phyloP scores from a whole-genome alignment of 2,113 vertebrate species.

The Carassius carassius region DNA sequence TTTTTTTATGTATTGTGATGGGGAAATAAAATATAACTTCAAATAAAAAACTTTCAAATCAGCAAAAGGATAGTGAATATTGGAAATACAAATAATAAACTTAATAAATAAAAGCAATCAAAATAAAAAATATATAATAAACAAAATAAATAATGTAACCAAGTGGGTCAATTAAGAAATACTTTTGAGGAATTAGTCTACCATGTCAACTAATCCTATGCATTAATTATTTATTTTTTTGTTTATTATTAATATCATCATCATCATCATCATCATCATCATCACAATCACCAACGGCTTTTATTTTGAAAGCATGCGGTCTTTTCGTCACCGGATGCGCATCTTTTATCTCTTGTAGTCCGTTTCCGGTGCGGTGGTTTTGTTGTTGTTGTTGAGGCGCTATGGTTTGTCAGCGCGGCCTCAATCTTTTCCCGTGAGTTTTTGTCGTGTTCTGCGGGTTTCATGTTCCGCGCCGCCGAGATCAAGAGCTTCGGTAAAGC shows the following conservation, averaged over 20 bases:
- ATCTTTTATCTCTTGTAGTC: constrained; percentile 34
- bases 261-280: too few species aligned
- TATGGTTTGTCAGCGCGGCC: constrained; percentile 68
- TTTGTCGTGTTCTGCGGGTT: constrained; percentile 69
- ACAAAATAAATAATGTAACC: too few species aligned
- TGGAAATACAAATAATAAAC: neutral
- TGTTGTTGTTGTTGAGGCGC: constrained; percentile 61
- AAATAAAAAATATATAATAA: neutral
- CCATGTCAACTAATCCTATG: neutral
- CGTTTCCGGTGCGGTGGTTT: constrained; percentile 45
- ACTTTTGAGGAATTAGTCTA: neutral
- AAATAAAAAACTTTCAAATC: neutral
- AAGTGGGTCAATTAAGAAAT: neutral
- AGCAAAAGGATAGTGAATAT: neutral
- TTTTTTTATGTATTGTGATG: neutral
- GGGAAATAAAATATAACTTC: neutral
- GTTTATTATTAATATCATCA: neutral
- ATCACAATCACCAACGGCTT: neutral
- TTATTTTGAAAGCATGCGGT: constrained; percentile 19
- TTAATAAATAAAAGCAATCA: neutral
- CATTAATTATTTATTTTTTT: neutral
- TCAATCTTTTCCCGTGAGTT: constrained; percentile 70
- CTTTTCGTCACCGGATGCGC: neutral
- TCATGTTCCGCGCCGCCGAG: constrained; percentile 80
- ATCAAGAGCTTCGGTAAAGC: constrained; percentile 78